Evolutionary conservation across 2,797 vertebrate species (phyloP).

Genomic region (Myotis planiceps): DNA sequence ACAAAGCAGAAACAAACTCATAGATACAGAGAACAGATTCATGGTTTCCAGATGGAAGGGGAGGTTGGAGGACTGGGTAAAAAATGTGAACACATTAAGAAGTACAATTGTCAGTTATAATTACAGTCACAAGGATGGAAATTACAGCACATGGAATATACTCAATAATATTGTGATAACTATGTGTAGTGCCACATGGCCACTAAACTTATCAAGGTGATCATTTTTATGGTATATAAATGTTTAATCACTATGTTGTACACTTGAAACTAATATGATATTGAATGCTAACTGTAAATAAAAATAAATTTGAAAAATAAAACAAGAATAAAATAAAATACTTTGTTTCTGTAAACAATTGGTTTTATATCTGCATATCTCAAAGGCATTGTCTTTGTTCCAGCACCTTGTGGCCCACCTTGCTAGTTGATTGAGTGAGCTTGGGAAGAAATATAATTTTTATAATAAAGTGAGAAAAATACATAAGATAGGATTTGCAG

Average conservation of each 20-base stretch:
- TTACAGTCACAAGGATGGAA: background rate
- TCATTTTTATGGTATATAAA: background rate
- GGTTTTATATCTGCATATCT: background rate
- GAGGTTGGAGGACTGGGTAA: background rate
- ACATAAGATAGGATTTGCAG: background rate
- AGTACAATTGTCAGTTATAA: background rate
- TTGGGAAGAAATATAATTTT: background rate
- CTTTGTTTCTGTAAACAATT: background rate
- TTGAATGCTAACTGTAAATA: background rate
- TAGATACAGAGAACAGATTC: background rate
- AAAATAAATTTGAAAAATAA: background rate
- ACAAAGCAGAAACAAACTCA: background rate
- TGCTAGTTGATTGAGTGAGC: background rate
- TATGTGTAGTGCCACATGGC: background rate
- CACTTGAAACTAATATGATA: background rate
- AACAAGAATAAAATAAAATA: background rate
- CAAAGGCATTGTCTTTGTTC: background rate
- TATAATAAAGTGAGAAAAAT: slow-evolving; percentile 29
- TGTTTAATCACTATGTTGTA: background rate
- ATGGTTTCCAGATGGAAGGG: background rate
- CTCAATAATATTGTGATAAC: background rate
- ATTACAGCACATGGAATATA: background rate
- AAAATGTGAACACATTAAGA: background rate
- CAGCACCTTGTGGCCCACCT: background rate
- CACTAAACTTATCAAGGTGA: background rate